Base-by-base conservation (phyloP, 2,888 invertebrate genomes). In the Coleophora flavipennella region DNA sequence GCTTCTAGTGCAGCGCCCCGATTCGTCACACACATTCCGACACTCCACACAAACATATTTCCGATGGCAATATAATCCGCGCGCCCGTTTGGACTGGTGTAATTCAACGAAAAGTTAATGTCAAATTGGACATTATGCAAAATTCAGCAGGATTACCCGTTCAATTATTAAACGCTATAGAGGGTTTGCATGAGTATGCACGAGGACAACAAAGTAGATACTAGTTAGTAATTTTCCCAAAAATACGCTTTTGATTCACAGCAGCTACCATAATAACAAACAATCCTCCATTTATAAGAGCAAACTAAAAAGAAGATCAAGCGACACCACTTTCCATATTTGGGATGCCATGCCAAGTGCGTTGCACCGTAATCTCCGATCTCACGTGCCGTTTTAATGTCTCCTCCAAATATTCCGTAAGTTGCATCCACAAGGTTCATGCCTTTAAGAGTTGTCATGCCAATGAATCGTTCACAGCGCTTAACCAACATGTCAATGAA, bases 361-460 rank as follows among this genome's bases (percentile, higher is more conserved):
- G 54, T 60, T 61, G 59, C 52, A 57, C 59, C 52, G 52, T 55
- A 61, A 65, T 67, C 62, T 61, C 56, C 51, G 57, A 49, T 65
- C 49, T 66, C 57, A 56, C 48, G 49, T 50, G 46, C 52, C 47
- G 49, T 46, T 48, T 46, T 38, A 20, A 20, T 20, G 20, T 20
- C 6, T 6, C 6, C 20, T 20, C 20, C 20, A 20, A 20, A 20
- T 20, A 20, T 20, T 20, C 20, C 20, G 20, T 4, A 20, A 20
- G 20, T 20, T 20, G 20, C 20, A 20, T 20, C 20, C 6, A 20
- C 6, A 20, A 20, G 20, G 20, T 14, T 13, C 33, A 33, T 33
- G 12, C 33, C 33, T 20, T 20, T 4, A n/a, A n/a, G n/a, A 20
- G 20, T 20, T 20, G 3, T 20, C 20, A 20, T 20, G 3, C 6